phyloP scores from a whole-genome alignment of 2,888 invertebrate genomes.

The Xiphydria camelus region DNA sequence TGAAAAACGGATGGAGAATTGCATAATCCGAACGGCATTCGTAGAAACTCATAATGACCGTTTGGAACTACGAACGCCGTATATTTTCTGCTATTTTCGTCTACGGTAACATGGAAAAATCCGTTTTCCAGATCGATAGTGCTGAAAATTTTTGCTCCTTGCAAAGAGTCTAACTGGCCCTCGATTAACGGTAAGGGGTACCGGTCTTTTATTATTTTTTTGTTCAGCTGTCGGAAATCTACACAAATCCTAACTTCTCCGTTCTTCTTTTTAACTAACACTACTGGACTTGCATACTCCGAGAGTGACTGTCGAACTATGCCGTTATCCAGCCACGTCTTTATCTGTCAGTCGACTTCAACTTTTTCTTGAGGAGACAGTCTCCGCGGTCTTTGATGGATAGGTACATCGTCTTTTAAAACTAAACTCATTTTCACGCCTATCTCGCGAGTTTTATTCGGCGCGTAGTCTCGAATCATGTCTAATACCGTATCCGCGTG shows the following conservation, averaged over 20 bases:
- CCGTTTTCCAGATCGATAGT: too few relatives aligned
- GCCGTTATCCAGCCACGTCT: constrained; percentile 34
- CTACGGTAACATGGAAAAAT: constrained; percentile 19
- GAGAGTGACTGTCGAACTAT: constrained; percentile 34
- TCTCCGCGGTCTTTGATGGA: constrained; percentile 28
- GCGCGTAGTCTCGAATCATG: constrained; percentile 26
- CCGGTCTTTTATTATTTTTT: constrained; percentile 33
- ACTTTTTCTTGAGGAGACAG: constrained; percentile 25
- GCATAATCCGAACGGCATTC: constrained; percentile 23
- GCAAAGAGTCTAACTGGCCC: constrained; percentile 16
- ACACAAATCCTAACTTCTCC: constrained; percentile 37
- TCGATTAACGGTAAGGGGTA: constrained; percentile 22
- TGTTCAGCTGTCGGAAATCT: constrained; percentile 48
- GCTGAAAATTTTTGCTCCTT: constrained; percentile 17
- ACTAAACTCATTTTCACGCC: constrained; percentile 32
- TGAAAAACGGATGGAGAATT: constrained; percentile 22
- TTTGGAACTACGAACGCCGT: constrained; percentile 22
- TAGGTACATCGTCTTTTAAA: constrained; percentile 32
- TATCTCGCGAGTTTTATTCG: too few relatives aligned
- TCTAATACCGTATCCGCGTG: constrained; percentile 2
- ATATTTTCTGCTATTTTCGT: constrained; percentile 17
- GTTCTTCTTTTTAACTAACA: constrained; percentile 32
- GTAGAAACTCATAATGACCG: constrained; percentile 20
- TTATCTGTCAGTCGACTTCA: constrained; percentile 32
- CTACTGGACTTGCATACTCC: constrained; percentile 35